Percentiles rank a stretch among this genome's conserved stretches.
Conservation (phyloP, 2,113 vertebrate species). For the Macrotus californicus region DNA sequence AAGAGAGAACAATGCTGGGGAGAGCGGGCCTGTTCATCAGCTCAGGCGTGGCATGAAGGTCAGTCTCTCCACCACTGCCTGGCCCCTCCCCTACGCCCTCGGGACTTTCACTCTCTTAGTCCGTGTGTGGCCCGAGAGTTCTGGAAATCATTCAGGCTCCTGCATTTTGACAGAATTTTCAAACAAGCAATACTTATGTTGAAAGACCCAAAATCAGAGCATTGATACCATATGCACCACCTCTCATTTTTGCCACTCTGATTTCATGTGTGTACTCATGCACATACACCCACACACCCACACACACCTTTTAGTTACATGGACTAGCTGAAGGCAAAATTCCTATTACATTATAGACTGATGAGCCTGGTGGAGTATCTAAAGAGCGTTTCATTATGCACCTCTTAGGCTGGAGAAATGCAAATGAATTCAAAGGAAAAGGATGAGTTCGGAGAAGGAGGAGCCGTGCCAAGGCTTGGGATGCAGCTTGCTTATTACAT, state of each 20-base stretch:
- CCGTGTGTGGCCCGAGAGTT: slow-evolving; percentile 21
- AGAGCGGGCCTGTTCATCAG: rapidly evolving
- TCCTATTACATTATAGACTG: slow-evolving; percentile 30
- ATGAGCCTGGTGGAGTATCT: slow-evolving; percentile 40
- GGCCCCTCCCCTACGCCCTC: background rate
- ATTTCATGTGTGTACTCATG: too few relatives aligned
- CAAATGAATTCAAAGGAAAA: slow-evolving; percentile 59
- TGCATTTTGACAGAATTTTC: slow-evolving; percentile 58
- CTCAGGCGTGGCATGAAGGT: background rate
- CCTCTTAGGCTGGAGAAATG: slow-evolving; percentile 55
- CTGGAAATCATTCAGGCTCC: slow-evolving; percentile 42
- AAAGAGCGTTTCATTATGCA: slow-evolving; percentile 29
- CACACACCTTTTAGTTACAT: background rate
- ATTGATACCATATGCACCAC: background rate
- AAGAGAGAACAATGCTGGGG: background rate
- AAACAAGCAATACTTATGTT: slow-evolving; percentile 32
- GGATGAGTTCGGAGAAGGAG: background rate
- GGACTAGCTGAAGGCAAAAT: slow-evolving; percentile 15
- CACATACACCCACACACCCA: rapidly evolving
- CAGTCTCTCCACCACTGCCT: background rate
- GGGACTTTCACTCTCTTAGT: background rate
- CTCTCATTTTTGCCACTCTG: background rate
- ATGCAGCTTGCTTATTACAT: slow-evolving; percentile 54
- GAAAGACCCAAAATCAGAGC: slow-evolving; percentile 23
- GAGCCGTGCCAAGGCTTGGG: background rate